phyloP scores from a whole-genome alignment of 2,113 vertebrate genomes.

The Nothocercus julius region DNA sequence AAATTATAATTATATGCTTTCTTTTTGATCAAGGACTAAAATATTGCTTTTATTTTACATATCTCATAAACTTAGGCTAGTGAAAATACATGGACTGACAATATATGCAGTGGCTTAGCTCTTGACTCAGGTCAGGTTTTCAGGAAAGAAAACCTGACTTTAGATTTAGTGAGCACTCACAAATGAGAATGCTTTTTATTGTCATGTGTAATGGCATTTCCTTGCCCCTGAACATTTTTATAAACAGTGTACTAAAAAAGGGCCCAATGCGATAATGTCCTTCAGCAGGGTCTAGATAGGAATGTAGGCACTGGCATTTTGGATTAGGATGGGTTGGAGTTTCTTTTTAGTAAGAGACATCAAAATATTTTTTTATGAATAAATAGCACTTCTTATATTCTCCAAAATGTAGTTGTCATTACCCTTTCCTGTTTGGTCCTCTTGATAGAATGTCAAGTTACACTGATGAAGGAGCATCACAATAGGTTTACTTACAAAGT shows the following conservation, averaged over 20 bases:
- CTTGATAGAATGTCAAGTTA: neutral
- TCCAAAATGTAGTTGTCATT: neutral
- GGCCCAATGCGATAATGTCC: neutral
- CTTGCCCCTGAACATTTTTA: neutral
- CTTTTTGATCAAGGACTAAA: neutral
- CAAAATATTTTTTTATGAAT: neutral
- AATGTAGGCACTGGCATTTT: neutral
- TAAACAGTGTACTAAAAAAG: neutral
- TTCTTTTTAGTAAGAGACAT: neutral
- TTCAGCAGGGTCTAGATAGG: neutral
- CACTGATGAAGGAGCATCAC: neutral
- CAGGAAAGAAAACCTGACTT: neutral
- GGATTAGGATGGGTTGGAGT: neutral
- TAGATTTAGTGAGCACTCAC: neutral
- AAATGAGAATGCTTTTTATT: neutral
- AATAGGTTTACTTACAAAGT: neutral
- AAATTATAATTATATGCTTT: neutral
- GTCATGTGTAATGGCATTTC: neutral
- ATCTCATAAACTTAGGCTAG: neutral
- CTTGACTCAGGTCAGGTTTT: neutral
- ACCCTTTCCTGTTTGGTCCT: neutral
- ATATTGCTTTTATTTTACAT: neutral
- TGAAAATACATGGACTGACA: neutral
- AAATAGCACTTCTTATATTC: neutral
- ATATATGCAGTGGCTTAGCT: neutral